Percentiles rank a stretch among this genome's conserved stretches.
Conservation (phyloP, 2,113 vertebrate genomes). For the Megaceryle maxima region DNA sequence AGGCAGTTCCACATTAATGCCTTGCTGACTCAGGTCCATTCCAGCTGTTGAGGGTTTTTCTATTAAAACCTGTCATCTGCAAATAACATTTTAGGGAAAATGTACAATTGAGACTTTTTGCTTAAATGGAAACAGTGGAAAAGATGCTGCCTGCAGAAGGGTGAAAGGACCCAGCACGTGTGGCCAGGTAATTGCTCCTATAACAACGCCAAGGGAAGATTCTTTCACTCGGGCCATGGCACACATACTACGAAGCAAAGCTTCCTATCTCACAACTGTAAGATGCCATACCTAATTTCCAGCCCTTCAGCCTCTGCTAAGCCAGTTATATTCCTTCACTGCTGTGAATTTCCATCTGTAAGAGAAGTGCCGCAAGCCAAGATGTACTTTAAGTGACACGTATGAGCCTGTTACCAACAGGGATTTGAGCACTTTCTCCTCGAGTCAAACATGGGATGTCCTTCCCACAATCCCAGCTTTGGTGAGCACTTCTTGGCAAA, state of each 20-base stretch:
- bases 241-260: neutral
- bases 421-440: neutral
- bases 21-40: neutral
- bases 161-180: neutral
- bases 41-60: neutral
- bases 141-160: neutral
- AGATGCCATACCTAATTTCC: neutral
- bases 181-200: accelerated
- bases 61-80: neutral
- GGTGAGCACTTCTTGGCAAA: neutral
- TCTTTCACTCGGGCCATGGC: neutral
- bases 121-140: neutral
- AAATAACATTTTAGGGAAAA: neutral
- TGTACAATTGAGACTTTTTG: neutral
- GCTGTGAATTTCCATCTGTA: neutral
- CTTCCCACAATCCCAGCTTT: neutral
- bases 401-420: neutral
- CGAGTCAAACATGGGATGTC: neutral
- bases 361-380: neutral
- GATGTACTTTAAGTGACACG: neutral
- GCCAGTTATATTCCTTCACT: neutral
- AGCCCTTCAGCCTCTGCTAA: neutral
- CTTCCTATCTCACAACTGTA: neutral
- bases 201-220: neutral
- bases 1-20: neutral